These are phyloP conservation scores for Bombus sibiricus DNA, from an alignment of 1,140 invertebrate species.

Conservation along the genomic window DNA sequence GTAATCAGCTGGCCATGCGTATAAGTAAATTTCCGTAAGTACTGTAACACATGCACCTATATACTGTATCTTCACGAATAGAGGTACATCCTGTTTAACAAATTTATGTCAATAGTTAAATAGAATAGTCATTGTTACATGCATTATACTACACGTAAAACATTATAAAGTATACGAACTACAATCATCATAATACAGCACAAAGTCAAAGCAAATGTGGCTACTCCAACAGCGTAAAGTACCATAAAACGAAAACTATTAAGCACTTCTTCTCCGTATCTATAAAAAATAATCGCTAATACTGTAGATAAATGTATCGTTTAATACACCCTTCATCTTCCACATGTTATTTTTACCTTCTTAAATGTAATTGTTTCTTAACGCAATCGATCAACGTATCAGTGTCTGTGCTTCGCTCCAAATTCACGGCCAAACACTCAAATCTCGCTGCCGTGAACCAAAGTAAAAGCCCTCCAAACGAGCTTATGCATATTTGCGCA, in stretches of 20 bases:
- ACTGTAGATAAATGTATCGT: neutral
- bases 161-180: neutral
- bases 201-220: neutral
- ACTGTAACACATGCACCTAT: slow-evolving; percentile 29
- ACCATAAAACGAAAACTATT: neutral
- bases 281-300: neutral
- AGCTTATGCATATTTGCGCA: slow-evolving; percentile 45
- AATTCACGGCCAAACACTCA: slow-evolving; percentile 52
- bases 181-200: neutral
- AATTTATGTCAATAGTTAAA: neutral
- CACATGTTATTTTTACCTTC: slow-evolving; percentile 24
- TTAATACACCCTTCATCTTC: neutral
- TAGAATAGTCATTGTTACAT: too few relatives aligned
- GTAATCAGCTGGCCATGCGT: slow-evolving; percentile 53
- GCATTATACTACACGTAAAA: too few relatives aligned
- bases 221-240: neutral
- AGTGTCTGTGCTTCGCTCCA: neutral
- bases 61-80: slow-evolving; percentile 52
- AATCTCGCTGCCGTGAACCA: slow-evolving; percentile 63
- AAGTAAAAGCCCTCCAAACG: slow-evolving; percentile 57
- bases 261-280: neutral
- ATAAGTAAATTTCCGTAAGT: slow-evolving; percentile 52
- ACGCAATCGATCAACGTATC: slow-evolving; percentile 36
- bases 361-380: slow-evolving; percentile 52
- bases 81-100: slow-evolving; percentile 24